These are phyloP conservation scores for Picathartes gymnocephalus DNA, from an alignment of 2,113 vertebrate genomes.

Conservation along the genomic window DNA sequence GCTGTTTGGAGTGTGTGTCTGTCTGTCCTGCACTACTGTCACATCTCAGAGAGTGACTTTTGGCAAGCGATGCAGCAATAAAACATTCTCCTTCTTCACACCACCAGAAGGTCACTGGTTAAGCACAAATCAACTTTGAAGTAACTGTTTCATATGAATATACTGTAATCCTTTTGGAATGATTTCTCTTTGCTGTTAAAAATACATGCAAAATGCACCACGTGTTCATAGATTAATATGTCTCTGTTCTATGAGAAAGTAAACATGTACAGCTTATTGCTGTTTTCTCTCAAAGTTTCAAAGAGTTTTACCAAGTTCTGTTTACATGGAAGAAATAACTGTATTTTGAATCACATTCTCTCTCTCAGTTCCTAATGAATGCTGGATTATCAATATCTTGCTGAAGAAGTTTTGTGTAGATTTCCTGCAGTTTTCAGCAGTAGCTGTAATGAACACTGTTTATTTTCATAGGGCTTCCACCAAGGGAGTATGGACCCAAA, in stretches of 20 bases:
- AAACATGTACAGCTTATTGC: background rate
- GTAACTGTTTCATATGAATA: background rate
- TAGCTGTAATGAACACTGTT: constrained; percentile 13
- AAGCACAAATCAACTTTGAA: background rate
- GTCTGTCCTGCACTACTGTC: background rate
- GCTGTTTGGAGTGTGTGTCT: background rate
- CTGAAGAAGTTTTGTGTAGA: background rate
- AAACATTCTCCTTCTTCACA: background rate
- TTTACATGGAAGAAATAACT: background rate
- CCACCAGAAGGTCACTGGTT: background rate
- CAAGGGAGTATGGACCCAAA: background rate
- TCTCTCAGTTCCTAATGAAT: background rate
- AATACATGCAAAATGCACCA: background rate
- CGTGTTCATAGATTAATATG: background rate
- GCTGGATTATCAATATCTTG: background rate
- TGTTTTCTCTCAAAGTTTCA: background rate
- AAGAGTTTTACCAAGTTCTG: background rate
- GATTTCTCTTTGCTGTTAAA: background rate
- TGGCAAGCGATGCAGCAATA: background rate
- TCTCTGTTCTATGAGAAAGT: background rate
- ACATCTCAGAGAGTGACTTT: background rate
- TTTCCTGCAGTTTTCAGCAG: constrained; percentile 2
- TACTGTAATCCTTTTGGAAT: background rate
- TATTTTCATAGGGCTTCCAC: background rate
- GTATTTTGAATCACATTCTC: background rate